A percentile compares a stretch with the other conserved stretches of the same genome.
Conservation (phyloP, 2,113 vertebrate genomes). For the Plestiodon gilberti region DNA sequence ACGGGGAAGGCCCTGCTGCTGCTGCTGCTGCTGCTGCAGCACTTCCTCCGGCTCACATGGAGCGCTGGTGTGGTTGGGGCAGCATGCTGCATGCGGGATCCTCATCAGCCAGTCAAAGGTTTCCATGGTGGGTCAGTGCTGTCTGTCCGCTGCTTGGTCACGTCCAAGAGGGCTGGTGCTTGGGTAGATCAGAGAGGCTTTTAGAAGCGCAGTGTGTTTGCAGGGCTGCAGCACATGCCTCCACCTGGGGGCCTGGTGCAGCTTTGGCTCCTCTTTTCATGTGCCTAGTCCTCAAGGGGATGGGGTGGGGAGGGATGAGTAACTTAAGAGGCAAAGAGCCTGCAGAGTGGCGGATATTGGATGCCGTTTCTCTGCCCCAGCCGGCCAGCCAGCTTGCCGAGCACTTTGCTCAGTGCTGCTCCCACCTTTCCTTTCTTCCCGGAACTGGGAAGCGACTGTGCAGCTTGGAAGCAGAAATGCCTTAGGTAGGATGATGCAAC, state of each 20-base stretch:
- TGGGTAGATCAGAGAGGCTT: too few species aligned
- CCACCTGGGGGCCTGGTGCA: background rate
- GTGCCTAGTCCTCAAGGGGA: too few species aligned
- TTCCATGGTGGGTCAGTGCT: background rate
- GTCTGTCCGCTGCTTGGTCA: background rate
- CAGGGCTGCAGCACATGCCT: background rate
- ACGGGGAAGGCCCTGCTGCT: too few species aligned
- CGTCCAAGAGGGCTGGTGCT: background rate
- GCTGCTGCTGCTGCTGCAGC: too few species aligned
- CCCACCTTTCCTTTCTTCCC: background rate
- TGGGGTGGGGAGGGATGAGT: background rate
- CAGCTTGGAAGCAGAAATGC: background rate
- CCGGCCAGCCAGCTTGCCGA: too few species aligned
- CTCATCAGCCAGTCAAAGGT: background rate
- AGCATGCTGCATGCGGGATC: background rate
- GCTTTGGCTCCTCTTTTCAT: too few species aligned
- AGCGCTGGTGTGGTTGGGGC: background rate
- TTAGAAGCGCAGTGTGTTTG: too few species aligned
- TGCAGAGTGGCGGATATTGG: background rate
- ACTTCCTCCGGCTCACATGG: background rate
- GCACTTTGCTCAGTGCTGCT: background rate
- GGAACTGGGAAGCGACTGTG: background rate
- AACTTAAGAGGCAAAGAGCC: background rate
- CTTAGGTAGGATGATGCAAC: background rate
- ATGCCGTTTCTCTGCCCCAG: background rate